Evolutionary conservation across 2,113 vertebrate genomes (phyloP), one percentile per base, ranked within the genome.

Genomic region (Epinephelus moara): DNA sequence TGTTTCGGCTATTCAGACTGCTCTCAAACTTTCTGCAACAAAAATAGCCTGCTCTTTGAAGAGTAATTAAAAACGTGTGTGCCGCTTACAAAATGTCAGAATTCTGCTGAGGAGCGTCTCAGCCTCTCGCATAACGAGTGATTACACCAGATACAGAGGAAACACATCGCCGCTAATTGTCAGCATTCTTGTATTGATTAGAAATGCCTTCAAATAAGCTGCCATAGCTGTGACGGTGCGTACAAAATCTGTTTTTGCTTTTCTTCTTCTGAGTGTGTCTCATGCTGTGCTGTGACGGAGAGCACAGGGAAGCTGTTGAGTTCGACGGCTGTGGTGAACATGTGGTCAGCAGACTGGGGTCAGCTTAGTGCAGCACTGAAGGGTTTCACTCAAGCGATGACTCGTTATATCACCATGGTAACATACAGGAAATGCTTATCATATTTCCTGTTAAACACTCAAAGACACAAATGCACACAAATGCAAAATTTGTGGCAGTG

Each of bases 21-120:
- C 71, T 88, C 57, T 27, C 60, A 89, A 85, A 86, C 64, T 59
- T 85, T 82, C 69, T 66, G 75, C 42, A 84, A 47, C 17, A 62
- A 18, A 64, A 88, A 89, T 78, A 23, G 82, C 8, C n/a, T 60
- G 56, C 63, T 68, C 73, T 91, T 93, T 70, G 33, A 37, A 21
- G 80, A 88, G 50, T 86, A 85, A 92, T 92, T 87, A 87, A 87
- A 93, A 85, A 80, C 66, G 56, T 63, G 74, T 88, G 61, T 67
- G 78, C 64, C 2, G 78, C 61, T 62, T 87, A 71, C 86, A 90
- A 75, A 85, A 84, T 85, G 72, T 87, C 79, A 79, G 66, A 52
- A 49, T 55, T 80, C 49, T n/a, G 60, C 14, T 1, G 75, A 69
- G 63, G 55, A 70, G 45, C 11, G 5, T 25, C 59, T 74, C 49